These are phyloP conservation scores for Darevskia mixta DNA, from an alignment of 2,797 vertebrate species.

Conservation along the genomic window DNA sequence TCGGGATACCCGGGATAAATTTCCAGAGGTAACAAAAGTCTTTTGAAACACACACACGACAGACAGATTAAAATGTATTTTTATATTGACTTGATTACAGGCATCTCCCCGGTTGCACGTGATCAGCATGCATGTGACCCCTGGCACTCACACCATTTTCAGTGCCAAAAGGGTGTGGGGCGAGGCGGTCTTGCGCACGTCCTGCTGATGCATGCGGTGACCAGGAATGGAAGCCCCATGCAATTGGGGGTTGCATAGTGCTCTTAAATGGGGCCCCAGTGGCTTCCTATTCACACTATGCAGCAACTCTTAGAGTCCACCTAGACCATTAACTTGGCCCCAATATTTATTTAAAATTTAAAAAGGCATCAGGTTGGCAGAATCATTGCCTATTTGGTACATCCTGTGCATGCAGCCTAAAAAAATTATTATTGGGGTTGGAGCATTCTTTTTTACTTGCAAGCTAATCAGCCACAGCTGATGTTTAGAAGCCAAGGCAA, in stretches of 20 bases:
- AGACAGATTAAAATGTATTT: neutral
- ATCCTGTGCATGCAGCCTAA: neutral
- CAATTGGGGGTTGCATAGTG: neutral
- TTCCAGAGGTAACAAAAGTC: conserved; percentile 88
- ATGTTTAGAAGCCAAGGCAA: neutral
- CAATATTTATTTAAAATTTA: neutral
- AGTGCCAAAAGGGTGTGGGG: no score
- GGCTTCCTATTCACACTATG: neutral
- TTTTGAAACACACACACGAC: neutral
- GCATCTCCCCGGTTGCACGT: no score
- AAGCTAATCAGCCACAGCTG: no score
- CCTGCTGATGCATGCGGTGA: no score
- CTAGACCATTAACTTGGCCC: no score
- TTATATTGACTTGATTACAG: neutral
- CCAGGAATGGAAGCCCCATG: no score
- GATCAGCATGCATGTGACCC: no score
- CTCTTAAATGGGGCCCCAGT: neutral
- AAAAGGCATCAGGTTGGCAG: neutral
- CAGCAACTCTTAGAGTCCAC: neutral
- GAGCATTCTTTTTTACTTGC: neutral
- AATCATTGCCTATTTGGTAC: neutral
- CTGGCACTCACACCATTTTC: no score
- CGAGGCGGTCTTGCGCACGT: no score
- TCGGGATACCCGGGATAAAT: conserved; percentile 97
- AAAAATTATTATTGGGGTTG: neutral